Evolutionary conservation across 2,888 invertebrate species (phyloP).

Genomic region (Paralinhomoeus sp.): DNA sequence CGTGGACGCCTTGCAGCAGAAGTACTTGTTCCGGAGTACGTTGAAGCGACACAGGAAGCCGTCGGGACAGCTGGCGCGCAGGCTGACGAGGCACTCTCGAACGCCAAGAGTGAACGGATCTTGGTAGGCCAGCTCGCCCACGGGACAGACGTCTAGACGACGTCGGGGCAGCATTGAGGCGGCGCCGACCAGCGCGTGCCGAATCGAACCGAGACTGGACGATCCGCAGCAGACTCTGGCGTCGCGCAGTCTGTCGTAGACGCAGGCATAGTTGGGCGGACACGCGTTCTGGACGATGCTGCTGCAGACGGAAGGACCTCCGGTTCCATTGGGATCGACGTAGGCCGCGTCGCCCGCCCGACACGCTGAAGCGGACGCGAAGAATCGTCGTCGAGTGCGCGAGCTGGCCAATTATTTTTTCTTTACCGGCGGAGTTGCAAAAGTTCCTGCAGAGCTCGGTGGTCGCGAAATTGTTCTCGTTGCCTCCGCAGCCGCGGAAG

Average conservation of each 20-base stretch:
- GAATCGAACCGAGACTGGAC: conserved; percentile 14
- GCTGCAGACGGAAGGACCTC: conserved; percentile 22
- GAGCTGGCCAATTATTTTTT: too few species aligned
- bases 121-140: conserved; percentile 23
- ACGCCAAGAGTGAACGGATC: conserved; percentile 18
- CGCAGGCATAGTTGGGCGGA: conserved; percentile 19
- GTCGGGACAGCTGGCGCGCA: conserved; percentile 17
- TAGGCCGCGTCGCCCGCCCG: conserved; percentile 18
- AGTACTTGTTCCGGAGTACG: conserved; percentile 14
- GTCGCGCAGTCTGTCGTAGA: conserved; percentile 17
- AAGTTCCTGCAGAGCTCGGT: conserved; percentile 23
- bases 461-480: conserved; percentile 20
- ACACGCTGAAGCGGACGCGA: conserved; percentile 11
- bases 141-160: conserved; percentile 16
- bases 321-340: conserved; percentile 16
- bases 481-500: conserved; percentile 20
- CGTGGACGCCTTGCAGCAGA: conserved; percentile 12
- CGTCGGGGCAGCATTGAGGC: too few species aligned
- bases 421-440: conserved; percentile 18
- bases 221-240: conserved; percentile 20
- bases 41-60: conserved; percentile 18
- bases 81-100: conserved; percentile 17
- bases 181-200: too few species aligned
- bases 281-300: conserved; percentile 19
- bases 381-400: too few species aligned